These are phyloP conservation scores for Tridacna gigas DNA, from an alignment of 2,888 invertebrate species.

Conservation along the genomic window DNA sequence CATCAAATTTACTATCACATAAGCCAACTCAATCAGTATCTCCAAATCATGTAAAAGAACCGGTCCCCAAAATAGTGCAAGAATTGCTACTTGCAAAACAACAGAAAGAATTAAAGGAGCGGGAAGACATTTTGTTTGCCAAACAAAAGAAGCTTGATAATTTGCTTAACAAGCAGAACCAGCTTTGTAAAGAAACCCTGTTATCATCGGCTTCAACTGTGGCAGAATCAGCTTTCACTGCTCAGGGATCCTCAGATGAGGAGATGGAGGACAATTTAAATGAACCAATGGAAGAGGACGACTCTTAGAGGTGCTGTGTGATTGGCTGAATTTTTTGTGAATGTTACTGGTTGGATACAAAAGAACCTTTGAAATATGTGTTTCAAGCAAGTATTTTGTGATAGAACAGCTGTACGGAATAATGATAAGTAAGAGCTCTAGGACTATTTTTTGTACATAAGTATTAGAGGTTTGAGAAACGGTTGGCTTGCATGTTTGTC, in stretches of 20 bases:
- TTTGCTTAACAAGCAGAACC: conserved; percentile 17
- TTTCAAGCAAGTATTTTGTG: conserved; percentile 5
- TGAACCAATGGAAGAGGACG: conserved; percentile 25
- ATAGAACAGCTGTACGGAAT: not conserved
- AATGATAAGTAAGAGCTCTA: not conserved
- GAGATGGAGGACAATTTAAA: conserved; percentile 20
- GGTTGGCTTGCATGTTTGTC: too few relatives aligned
- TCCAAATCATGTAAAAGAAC: conserved; percentile 50
- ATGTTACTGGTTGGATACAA: not conserved
- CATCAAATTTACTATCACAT: conserved; percentile 40
- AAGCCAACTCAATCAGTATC: conserved; percentile 29
- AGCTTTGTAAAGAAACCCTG: not conserved
- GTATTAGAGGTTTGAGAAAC: too few relatives aligned
- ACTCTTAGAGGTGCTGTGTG: conserved; percentile 17
- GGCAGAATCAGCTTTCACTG: conserved; percentile 26
- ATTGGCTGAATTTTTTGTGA: conserved; percentile 2
- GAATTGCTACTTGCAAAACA: conserved; percentile 62
- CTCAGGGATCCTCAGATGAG: conserved; percentile 31
- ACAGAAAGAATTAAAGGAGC: conserved; percentile 39
- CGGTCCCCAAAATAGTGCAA: conserved; percentile 61
- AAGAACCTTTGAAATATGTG: not conserved
- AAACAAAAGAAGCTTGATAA: conserved; percentile 46
- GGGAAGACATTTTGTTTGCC: conserved; percentile 46
- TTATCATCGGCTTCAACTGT: not conserved
- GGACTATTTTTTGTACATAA: too few relatives aligned